Evolutionary conservation across 1,140 invertebrate genomes (phyloP), one percentile per base, ranked within the genome.

Genomic region (Drosophila tani): DNA sequence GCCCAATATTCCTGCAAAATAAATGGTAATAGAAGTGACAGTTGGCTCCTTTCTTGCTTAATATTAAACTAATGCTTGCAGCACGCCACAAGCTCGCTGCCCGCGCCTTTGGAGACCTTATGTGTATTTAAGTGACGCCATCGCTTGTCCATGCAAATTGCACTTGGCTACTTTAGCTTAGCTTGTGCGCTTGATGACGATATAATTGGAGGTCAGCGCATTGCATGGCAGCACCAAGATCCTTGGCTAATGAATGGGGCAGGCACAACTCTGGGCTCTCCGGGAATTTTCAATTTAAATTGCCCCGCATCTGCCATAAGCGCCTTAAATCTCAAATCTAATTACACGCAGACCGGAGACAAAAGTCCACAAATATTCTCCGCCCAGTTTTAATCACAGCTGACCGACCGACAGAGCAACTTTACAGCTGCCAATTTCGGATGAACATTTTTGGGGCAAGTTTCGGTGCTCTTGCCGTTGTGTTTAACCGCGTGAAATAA

Each of bases 401-500:
- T 86, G 82, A 86, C 81, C 78, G 71, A 55, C 62, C 38, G 58
- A 53, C 65, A 46, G 55, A 24, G 45, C 53, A 73, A 74, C 56
- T 59, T 78, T 57, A 55, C 41, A 43, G 74, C 63, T 84, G 63
- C 59, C 73, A 84, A 78, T 81, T 84, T 84, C 35, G 56, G 75
- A 64, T 50, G 45, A 73, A 41, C 19, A 71, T 62, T 79, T 75
- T 68, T 79, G 58, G 51, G 43, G 24, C 63, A 60, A 80, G 62
- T 79, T 78, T 69, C 27, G 79, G 49, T 63, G 78, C 66, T 70
- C 43, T 17, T 81, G 81, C 65, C 70, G 66, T 71, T 85, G 86
- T 90, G 85, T 70, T 85, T 90, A 90, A 90, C 85, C 85, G 86
- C 85, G 81, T 85, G 85, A 90, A 90, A 90, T 90, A 90, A 90